These are phyloP conservation scores for Coleophora flavipennella DNA, from an alignment of 2,888 invertebrate species.

Conservation along the genomic window DNA sequence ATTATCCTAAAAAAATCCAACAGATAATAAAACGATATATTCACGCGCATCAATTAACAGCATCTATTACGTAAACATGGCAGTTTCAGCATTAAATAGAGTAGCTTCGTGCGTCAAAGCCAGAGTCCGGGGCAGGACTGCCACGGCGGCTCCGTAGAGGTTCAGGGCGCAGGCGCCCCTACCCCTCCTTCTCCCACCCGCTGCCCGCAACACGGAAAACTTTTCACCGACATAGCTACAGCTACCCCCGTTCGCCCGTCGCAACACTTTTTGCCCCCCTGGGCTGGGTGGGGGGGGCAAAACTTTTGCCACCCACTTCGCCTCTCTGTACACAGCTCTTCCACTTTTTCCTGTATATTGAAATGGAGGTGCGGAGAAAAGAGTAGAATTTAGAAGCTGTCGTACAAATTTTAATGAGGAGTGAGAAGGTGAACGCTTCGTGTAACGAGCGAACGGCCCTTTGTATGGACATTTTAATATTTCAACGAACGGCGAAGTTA, in stretches of 20 bases:
- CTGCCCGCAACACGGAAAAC: slow-evolving; percentile 72
- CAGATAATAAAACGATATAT: no score
- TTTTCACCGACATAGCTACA: slow-evolving; percentile 71
- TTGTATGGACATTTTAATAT: slow-evolving; percentile 44
- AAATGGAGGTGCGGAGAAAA: slow-evolving; percentile 72
- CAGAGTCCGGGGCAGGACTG: slow-evolving; percentile 57
- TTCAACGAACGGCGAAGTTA: slow-evolving; percentile 24
- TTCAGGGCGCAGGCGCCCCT: slow-evolving; percentile 55
- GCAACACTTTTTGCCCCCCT: slow-evolving; percentile 71
- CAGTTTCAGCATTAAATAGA: slow-evolving; percentile 16
- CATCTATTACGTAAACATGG: slow-evolving; percentile 28
- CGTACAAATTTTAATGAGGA: slow-evolving; percentile 72
- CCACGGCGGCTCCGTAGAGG: slow-evolving; percentile 53
- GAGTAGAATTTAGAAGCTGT: slow-evolving; percentile 71
- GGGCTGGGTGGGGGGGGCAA: slow-evolving; percentile 54
- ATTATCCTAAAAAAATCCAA: no score
- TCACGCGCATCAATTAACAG: no score
- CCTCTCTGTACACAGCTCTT: slow-evolving; percentile 69
- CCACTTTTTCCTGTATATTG: slow-evolving; percentile 73
- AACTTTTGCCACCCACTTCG: slow-evolving; percentile 67
- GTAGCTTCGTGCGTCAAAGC: slow-evolving; percentile 29
- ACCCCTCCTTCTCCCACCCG: slow-evolving; percentile 34
- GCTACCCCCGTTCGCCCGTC: slow-evolving; percentile 60
- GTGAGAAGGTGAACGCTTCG: slow-evolving; percentile 53
- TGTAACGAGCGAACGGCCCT: slow-evolving; percentile 43